A percentile compares a stretch with the other conserved stretches of the same genome.
Conservation (phyloP, 2,797 vertebrate genomes). For the Oryzias sinensis region DNA sequence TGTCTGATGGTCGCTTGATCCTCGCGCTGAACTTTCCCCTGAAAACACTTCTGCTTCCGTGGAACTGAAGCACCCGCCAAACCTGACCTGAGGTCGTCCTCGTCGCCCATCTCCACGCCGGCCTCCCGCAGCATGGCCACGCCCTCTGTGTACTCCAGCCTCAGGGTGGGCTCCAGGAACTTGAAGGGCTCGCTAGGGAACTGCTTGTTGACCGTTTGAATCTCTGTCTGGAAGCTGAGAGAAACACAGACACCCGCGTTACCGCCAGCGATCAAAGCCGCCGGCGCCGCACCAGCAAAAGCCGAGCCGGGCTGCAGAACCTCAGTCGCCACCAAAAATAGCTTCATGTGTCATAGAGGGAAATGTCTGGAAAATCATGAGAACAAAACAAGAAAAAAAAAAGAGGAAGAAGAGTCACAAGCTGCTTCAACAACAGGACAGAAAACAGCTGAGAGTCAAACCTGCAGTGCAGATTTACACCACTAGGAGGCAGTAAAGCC, state of each 20-base stretch:
- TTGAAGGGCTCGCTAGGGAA: conserved; percentile 95
- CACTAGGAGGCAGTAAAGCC: conserved; percentile 60
- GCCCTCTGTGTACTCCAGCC: conserved; percentile 90
- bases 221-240: conserved; percentile 93
- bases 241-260: not conserved
- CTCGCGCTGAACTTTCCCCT: not conserved
- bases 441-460: too few relatives aligned
- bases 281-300: not conserved
- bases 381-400: conserved; percentile 26
- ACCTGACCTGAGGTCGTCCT: conserved; percentile 94
- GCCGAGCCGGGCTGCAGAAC: conserved; percentile 3
- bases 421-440: conserved; percentile 4
- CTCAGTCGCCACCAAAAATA: conserved; percentile 9
- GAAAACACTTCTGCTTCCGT: conserved; percentile 1
- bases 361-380: conserved; percentile 20
- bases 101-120: conserved; percentile 96
- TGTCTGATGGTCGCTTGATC: conserved; percentile 13
- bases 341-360: conserved; percentile 4
- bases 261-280: not conserved
- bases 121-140: conserved; percentile 92
- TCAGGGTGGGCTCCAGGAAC: conserved; percentile 96
- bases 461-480: conserved; percentile 9
- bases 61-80: not conserved
- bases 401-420: conserved; percentile 48
- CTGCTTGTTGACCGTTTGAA: conserved; percentile 92